Conservation (phyloP, 2,888 invertebrate genomes). For the Drepana falcataria region DNA sequence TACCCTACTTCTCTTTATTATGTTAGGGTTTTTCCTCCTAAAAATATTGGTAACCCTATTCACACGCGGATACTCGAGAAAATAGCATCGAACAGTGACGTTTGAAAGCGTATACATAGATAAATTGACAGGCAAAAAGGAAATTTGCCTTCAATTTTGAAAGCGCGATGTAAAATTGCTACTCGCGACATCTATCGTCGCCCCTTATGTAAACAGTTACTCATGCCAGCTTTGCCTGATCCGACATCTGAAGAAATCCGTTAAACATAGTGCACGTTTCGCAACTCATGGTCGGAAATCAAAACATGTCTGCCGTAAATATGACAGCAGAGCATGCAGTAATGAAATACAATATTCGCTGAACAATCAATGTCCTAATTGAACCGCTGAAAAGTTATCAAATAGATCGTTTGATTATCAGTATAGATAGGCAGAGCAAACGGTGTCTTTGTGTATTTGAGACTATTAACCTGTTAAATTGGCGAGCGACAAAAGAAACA, state of each 20-base stretch:
- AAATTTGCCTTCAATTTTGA: not conserved
- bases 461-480: not conserved
- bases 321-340: constrained; percentile 3
- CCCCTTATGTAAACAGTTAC: not conserved
- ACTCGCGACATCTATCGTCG: not conserved
- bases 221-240: not conserved
- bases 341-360: not conserved
- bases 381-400: not conserved
- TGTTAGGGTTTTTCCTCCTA: too few relatives aligned
- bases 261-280: constrained; percentile 1
- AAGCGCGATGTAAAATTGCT: not conserved
- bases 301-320: constrained; percentile 4
- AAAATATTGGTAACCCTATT: too few relatives aligned
- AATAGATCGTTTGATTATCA: not conserved
- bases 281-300: constrained; percentile 2
- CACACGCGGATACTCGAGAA: too few relatives aligned
- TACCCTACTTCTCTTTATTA: too few relatives aligned
- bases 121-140: too few relatives aligned
- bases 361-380: not conserved
- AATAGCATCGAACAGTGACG: too few relatives aligned
- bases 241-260: not conserved
- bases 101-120: too few relatives aligned
- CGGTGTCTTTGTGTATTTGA: not conserved
- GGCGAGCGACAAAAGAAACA: too few relatives aligned
- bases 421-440: not conserved